Conservation (phyloP, 2,113 vertebrate genomes). For the Balaenoptera acutorostrata region DNA sequence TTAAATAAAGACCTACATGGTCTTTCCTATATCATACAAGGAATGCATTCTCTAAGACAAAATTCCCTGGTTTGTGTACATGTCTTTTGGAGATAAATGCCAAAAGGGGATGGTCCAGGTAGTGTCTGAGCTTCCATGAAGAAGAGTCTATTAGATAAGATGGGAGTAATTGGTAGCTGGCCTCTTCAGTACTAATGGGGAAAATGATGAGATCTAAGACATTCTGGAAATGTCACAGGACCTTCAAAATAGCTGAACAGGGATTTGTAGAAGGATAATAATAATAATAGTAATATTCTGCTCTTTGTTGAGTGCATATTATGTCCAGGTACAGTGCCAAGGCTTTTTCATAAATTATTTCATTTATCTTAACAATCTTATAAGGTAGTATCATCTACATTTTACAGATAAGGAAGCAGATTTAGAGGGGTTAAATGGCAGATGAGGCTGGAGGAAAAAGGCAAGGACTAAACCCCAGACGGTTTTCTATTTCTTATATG, state of each 20-base stretch:
- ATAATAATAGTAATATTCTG: background rate
- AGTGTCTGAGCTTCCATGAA: background rate
- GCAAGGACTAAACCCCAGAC: background rate
- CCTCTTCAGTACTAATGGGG: background rate
- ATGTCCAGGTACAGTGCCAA: background rate
- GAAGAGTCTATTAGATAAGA: background rate
- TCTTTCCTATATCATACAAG: background rate
- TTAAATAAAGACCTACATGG: background rate
- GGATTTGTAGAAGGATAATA: background rate
- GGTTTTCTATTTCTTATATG: background rate
- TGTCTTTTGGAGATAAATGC: conserved; percentile 25
- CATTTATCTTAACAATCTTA: background rate
- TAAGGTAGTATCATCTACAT: background rate
- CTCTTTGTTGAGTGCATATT: background rate
- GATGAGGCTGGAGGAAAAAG: background rate
- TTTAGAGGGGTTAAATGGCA: conserved; percentile 2
- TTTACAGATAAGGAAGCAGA: background rate
- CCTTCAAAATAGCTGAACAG: background rate
- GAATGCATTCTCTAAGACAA: background rate
- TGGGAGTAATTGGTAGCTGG: background rate
- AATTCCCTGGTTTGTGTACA: background rate
- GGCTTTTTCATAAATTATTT: conserved; percentile 26
- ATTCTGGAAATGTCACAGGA: background rate
- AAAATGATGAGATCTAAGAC: background rate
- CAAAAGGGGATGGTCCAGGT: background rate